A percentile compares a stretch with the other conserved stretches of the same genome.
These are phyloP conservation scores for Bugula neritina DNA, from an alignment of 2,888 invertebrate species.

Conservation along the genomic window DNA sequence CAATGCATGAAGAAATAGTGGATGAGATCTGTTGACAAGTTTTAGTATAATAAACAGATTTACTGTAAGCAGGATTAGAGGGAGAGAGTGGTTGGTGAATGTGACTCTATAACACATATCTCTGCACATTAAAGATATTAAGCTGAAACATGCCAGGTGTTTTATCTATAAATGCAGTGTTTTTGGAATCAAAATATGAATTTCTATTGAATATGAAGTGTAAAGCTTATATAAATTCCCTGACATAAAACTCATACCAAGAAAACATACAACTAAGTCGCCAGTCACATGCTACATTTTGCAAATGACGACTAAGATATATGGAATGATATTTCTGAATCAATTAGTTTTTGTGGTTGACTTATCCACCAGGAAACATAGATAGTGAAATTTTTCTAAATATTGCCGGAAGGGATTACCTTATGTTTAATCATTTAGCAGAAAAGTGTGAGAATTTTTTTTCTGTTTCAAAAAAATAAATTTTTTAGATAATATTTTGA, in stretches of 20 bases:
- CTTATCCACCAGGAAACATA: not conserved
- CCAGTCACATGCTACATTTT: too few relatives aligned
- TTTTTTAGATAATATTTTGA: not conserved
- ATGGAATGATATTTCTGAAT: not conserved
- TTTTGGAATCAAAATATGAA: not conserved
- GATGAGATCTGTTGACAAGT: not conserved
- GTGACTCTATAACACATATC: not conserved
- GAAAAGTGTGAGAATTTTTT: slow-evolving; percentile 18
- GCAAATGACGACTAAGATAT: too few relatives aligned
- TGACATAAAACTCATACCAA: too few relatives aligned
- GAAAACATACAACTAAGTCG: too few relatives aligned
- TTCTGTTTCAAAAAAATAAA: not conserved
- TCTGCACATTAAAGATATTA: not conserved
- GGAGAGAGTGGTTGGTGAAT: not conserved
- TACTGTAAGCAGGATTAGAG: not conserved
- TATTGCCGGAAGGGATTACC: slow-evolving; percentile 10
- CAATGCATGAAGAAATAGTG: too few relatives aligned
- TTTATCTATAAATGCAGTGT: too few relatives aligned
- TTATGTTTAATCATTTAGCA: not conserved
- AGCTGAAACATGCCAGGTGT: not conserved
- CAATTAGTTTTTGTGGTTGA: slow-evolving; percentile 1
- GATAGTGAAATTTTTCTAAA: not conserved
- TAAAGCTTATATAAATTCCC: too few relatives aligned
- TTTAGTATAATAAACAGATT: not conserved
- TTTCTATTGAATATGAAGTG: not conserved